A percentile compares a stretch with the other conserved stretches of the same genome.
Conservation (phyloP, 2,888 invertebrate species). For the Lasioglossum lativentre region DNA sequence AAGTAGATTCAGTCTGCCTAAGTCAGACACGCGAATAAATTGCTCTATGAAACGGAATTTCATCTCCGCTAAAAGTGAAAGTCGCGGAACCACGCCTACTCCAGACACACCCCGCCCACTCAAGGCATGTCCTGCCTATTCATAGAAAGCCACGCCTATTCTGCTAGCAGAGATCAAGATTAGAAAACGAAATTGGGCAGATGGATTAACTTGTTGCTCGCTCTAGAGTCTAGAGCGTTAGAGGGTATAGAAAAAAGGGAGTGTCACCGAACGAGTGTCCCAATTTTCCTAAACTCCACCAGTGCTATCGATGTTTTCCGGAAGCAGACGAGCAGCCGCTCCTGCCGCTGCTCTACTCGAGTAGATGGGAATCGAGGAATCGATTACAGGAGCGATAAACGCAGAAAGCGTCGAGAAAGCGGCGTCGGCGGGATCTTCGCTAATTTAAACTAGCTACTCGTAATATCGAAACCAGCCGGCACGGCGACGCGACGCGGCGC, state of each 20-base stretch:
- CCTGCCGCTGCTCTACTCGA: not conserved
- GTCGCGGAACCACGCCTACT: not conserved
- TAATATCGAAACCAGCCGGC: constrained; percentile 29
- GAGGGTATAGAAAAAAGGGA: not conserved
- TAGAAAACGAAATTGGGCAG: not conserved
- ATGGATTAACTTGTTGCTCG: not conserved
- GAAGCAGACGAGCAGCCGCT: not conserved
- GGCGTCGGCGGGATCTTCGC: not conserved
- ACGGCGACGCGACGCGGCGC: not conserved
- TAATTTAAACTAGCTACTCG: constrained; percentile 38
- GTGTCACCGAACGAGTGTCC: not conserved
- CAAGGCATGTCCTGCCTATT: not conserved
- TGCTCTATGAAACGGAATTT: not conserved
- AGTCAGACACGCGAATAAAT: not conserved
- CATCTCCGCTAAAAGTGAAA: not conserved
- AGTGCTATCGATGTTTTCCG: not conserved
- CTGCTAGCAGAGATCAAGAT: not conserved
- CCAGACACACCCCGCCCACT: not conserved
- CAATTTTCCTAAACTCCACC: not conserved
- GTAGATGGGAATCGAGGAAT: not conserved
- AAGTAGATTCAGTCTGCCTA: not conserved
- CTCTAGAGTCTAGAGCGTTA: not conserved
- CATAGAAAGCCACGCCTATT: not conserved
- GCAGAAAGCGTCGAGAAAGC: not conserved
- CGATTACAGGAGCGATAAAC: not conserved